Conservation (phyloP, 2,113 vertebrate genomes). For the Oreocharis arfaki region DNA sequence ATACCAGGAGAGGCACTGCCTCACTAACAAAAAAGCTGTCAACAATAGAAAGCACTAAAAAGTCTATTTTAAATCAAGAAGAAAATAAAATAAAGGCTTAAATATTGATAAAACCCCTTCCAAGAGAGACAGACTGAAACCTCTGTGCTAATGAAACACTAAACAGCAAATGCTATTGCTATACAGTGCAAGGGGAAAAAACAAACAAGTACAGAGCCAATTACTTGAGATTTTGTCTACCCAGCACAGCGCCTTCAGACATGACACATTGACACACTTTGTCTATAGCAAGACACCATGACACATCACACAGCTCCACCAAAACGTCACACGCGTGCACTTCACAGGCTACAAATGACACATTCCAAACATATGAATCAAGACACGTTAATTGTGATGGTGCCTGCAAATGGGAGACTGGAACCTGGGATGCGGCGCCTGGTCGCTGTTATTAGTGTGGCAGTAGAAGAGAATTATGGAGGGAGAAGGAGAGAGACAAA, state of each 20-base stretch:
- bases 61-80: constrained; percentile 71
- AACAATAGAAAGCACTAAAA: constrained; percentile 73
- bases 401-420: accelerated
- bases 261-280: not conserved
- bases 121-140: constrained; percentile 42
- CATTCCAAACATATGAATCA: not conserved
- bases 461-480: not conserved
- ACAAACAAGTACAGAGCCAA: constrained; percentile 41
- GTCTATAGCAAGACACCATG: not conserved
- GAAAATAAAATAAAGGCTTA: constrained; percentile 53
- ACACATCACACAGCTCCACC: not conserved
- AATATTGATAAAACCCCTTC: constrained; percentile 67
- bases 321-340: accelerated
- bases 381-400: not conserved
- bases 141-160: constrained; percentile 58
- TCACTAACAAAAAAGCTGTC: constrained; percentile 89
- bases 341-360: not conserved
- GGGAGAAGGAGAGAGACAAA: not conserved
- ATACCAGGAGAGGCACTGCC: constrained; percentile 93
- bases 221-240: constrained; percentile 34
- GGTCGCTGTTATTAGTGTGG: not conserved
- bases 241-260: not conserved
- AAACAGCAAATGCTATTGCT: constrained; percentile 26
- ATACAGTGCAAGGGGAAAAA: constrained; percentile 2
- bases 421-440: not conserved